phyloP scores from a whole-genome alignment of 2,888 invertebrate genomes.

The Trichacis sp. region DNA sequence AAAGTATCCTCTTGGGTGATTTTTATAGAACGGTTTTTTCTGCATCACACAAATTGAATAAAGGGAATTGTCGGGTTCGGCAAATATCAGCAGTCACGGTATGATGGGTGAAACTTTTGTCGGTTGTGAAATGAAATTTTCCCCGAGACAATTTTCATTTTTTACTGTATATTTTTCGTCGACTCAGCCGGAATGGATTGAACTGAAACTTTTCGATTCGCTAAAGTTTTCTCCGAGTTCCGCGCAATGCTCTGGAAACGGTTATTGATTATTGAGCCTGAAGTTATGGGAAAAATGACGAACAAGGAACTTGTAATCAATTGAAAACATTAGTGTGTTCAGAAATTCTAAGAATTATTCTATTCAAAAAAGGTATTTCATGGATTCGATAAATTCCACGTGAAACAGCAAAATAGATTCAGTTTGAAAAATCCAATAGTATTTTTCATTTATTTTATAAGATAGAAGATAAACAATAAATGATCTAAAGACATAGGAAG shows the following conservation, averaged over 20 bases:
- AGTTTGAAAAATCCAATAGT: too few species aligned
- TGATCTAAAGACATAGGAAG: neutral
- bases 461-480: too few species aligned
- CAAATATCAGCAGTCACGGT: neutral
- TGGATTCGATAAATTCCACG: too few species aligned
- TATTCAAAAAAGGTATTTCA: too few species aligned
- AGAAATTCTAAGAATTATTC: too few species aligned
- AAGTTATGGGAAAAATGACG: too few species aligned
- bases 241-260: neutral
- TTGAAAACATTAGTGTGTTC: too few species aligned
- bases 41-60: neutral
- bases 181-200: too few species aligned
- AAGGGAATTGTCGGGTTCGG: neutral
- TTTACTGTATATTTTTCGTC: too few species aligned
- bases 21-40: neutral
- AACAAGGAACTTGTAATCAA: too few species aligned
- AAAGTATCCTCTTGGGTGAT: neutral
- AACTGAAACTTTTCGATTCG: conserved; percentile 1
- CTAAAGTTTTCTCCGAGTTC: neutral
- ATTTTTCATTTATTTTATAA: too few species aligned
- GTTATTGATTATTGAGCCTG: conserved; percentile 3
- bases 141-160: neutral
- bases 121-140: neutral
- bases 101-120: neutral
- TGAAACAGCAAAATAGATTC: too few species aligned